Percentiles rank a stretch among this genome's conserved stretches.
These are phyloP conservation scores for Chrysopa pallens DNA, from an alignment of 1,140 invertebrate genomes.

Conservation along the genomic window DNA sequence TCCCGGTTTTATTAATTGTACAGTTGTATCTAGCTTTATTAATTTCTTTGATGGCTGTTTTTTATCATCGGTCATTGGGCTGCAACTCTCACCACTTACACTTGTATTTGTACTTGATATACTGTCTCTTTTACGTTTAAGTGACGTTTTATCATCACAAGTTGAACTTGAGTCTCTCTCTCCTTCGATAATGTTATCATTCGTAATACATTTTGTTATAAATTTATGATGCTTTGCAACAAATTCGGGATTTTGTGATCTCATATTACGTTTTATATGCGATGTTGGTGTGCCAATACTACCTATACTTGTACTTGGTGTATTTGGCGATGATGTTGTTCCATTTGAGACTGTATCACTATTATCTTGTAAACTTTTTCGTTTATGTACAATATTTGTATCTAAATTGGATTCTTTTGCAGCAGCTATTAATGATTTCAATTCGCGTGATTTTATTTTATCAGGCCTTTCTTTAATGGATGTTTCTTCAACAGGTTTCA, in stretches of 20 bases:
- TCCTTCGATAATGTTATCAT: constrained; percentile 13
- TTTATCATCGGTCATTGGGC: background rate
- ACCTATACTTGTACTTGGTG: background rate
- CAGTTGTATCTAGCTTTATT: constrained; percentile 1
- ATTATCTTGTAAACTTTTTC: constrained; percentile 11
- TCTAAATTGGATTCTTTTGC: constrained; percentile 20
- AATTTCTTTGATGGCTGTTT: constrained; percentile 5
- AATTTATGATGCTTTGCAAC: constrained; percentile 34
- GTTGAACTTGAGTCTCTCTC: constrained; percentile 8
- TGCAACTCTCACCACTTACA: constrained; percentile 2
- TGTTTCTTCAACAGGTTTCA: background rate
- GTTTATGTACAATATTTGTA: constrained; percentile 16
- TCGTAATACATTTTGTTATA: constrained; percentile 19
- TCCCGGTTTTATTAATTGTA: constrained; percentile 10
- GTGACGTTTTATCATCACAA: constrained; percentile 13
- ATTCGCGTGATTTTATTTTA: constrained; percentile 9
- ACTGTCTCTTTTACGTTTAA: constrained; percentile 15
- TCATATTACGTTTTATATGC: constrained; percentile 16
- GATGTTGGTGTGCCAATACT: constrained; percentile 2
- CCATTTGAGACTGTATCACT: constrained; percentile 2
- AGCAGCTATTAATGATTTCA: constrained; percentile 15
- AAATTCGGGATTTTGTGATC: constrained; percentile 38
- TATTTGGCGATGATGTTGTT: background rate
- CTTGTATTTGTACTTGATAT: constrained; percentile 6
- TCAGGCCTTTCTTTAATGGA: background rate